Base-by-base conservation (phyloP, 2,888 invertebrate genomes). In the Drosophila yooni region DNA sequence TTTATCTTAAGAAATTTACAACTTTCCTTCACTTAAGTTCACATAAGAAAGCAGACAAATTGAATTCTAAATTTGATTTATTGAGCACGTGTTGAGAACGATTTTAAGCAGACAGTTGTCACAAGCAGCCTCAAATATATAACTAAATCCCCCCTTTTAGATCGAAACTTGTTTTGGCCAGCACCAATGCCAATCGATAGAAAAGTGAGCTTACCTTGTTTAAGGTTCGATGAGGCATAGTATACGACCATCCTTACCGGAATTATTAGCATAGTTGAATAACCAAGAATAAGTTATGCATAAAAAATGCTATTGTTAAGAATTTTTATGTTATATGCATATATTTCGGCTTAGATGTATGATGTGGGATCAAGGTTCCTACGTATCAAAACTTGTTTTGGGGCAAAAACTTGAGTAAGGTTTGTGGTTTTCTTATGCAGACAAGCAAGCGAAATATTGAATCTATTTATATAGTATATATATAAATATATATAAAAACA, bases 261-360 rank as follows among this genome's bases (percentile, higher is more conserved):
- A 74, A 82, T 81, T 78, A 87, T 87, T 88, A 77, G 87, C 87
- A 88, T 88, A 88, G 83, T 88, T 83, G 82, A 82, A 71, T 77
- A 87, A 82, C 70, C 57, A 58, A 76, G 66, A 54, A 52, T 70
- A 82, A 61, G 40, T 33, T 51, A 83, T 83, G 70, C 79, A 79
- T 67, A 74, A 76, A 76, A 78, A 76, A 76, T 50, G 76, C 86
- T 82, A 74, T 83, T 81, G 83, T 76, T 72, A 65, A 77, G 82
- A 74, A 61, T 66, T 33, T 59, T 18, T 25, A 54, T 33, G 11
- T 31, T 33, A 40, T n/a, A 54, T n/a, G n/a, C 6, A 31, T 34
- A 38, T n/a, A n/a, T 56, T 5, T 38, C 13, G 10, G 15, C 36
- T n/a, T 31, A 11, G 33, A 27, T 43, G 43, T 46, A 50, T 69